Base-by-base conservation (phyloP, 2,888 invertebrate species). In the Chloroclysta siterata region DNA sequence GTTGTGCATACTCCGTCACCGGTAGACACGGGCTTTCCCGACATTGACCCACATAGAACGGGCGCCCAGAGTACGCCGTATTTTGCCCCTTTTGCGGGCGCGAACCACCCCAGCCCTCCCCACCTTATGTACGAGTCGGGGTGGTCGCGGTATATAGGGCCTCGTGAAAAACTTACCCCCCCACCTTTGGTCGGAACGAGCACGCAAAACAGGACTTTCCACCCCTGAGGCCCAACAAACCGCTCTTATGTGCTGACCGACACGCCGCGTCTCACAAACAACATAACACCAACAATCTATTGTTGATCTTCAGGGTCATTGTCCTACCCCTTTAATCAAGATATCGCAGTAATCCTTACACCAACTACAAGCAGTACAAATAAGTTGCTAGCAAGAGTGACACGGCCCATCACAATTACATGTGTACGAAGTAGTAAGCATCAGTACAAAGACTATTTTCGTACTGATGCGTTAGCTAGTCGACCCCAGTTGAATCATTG, bases 11-110 rank as follows among this genome's bases (percentile, higher is more conserved):
- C 87, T 92, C 87, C 90, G 92, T 93, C 92, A 92, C 90, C 88
- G 90, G 92, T 88, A 93, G 92, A 93, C 92, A 91, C 92, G 92
- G 92, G 92, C 90, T 93, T 93, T 92, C 93, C 93, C 93, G 93
- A 91, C 93, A 93, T 93, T 93, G 93, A 93, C 93, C 93, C 92
- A 93, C 90, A 93, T 93, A 90, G 90, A 90, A 81, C 91, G 89
- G 89, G 92, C 90, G 90, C 92, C 89, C 92, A 91, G 90, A 92
- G 91, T 90, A 91, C 92, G 90, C 90, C 91, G 93, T 92, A 93
- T 93, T 93, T 93, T 93, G 93, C 93, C 93, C 93, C 93, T 93
- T 93, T 93, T 93, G 93, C 93, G 93, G 93, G 93, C 89, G 90
- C 92, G 88, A 90, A 88, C 89, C 92, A 84, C 92, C 93, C 90